A percentile compares a stretch with the other conserved stretches of the same genome.
These are phyloP conservation scores for Nymphicus hollandicus DNA, from an alignment of 2,113 vertebrate genomes.

Conservation along the genomic window DNA sequence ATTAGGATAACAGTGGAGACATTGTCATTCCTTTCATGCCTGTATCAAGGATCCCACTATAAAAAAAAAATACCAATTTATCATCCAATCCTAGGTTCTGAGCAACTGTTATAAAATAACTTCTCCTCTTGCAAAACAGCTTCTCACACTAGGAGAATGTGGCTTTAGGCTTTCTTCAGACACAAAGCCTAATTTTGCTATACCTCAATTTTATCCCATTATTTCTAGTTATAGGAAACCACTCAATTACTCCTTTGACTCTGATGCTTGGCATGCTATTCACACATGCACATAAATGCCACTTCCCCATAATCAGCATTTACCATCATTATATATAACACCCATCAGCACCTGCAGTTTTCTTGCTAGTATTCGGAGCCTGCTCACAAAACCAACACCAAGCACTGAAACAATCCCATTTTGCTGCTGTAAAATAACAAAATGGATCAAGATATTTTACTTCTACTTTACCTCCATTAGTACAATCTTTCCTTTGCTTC, in stretches of 20 bases:
- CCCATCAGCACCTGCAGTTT: neutral
- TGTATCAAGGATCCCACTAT: neutral
- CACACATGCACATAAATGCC: neutral
- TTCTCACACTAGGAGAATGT: neutral
- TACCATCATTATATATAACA: neutral
- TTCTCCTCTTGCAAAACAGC: neutral
- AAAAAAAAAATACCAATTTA: neutral
- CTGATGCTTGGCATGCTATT: accelerated
- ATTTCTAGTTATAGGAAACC: neutral
- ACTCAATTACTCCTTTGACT: neutral
- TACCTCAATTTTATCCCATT: neutral
- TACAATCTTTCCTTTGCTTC: neutral
- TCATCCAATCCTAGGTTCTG: neutral
- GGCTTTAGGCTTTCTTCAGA: neutral
- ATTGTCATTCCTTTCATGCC: neutral
- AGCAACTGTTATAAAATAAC: neutral
- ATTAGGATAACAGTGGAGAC: neutral
- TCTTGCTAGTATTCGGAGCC: neutral
- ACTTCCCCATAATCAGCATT: neutral
- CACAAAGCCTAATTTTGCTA: neutral
- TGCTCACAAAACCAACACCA: neutral
- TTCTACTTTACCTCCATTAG: neutral
- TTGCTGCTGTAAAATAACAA: neutral
- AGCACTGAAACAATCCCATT: neutral
- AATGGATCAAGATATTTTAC: neutral